phyloP scores from a whole-genome alignment of 2,888 invertebrate genomes.

The Aplocera efformata region DNA sequence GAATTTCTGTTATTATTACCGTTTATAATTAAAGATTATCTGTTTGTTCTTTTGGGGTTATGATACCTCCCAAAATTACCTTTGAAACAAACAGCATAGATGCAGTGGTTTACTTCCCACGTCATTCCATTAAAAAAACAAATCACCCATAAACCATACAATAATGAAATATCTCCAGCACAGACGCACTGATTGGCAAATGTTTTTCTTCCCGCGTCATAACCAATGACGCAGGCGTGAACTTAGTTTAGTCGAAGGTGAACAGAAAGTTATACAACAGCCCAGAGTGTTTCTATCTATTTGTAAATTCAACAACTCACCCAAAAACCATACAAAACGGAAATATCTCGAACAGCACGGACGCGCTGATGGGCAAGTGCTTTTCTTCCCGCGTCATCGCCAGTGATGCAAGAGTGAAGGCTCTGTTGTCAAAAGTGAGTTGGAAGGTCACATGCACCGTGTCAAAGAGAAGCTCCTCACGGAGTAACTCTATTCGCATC shows the following conservation, averaged over 20 bases:
- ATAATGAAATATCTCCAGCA: constrained; percentile 98
- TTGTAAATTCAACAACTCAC: constrained; percentile 83
- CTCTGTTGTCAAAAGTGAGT: constrained; percentile 95
- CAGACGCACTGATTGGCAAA: constrained; percentile 92
- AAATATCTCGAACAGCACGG: constrained; percentile 96
- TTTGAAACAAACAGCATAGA: too few species aligned
- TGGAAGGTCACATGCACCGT: constrained; percentile 97
- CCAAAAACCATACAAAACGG: constrained; percentile 99
- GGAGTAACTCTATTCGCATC: constrained; percentile 93
- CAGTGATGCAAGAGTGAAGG: constrained; percentile 90
- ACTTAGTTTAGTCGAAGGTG: constrained; percentile 96
- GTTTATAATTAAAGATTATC: too few species aligned
- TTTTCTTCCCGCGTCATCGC: constrained; percentile 94
- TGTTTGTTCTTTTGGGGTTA: too few species aligned
- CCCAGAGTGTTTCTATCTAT: too few species aligned
- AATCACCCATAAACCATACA: constrained; percentile 96
- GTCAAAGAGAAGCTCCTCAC: constrained; percentile 92
- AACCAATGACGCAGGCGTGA: constrained; percentile 89
- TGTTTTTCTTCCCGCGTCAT: constrained; percentile 94
- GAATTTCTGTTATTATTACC: too few species aligned
- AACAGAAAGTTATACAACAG: too few species aligned
- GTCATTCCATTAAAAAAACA: too few species aligned
- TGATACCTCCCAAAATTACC: too few species aligned
- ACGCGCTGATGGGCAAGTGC: constrained; percentile 92
- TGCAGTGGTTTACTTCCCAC: too few species aligned